Evolutionary conservation across 2,888 invertebrate species (phyloP).

Genomic region (Willowsia nigromaculata): DNA sequence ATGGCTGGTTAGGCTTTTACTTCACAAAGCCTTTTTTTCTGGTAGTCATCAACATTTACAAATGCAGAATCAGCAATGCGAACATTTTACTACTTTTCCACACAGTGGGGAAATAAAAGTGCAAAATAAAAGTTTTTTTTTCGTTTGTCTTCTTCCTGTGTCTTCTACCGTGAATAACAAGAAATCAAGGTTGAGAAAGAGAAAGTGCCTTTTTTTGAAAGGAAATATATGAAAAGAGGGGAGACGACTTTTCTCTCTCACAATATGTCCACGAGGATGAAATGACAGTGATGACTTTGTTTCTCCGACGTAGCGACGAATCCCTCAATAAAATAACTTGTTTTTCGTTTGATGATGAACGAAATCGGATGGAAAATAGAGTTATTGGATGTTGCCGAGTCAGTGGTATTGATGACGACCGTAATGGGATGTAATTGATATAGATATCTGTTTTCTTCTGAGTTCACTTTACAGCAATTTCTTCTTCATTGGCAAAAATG

Average conservation of each 20-base stretch:
- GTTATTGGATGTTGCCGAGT: not conserved
- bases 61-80: not conserved
- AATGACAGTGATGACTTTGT: not conserved
- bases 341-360: not conserved
- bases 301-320: not conserved
- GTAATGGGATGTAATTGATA: not conserved
- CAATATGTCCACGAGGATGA: not conserved
- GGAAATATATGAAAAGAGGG: not conserved
- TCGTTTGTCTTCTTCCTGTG: not conserved
- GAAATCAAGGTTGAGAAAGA: not conserved
- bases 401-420: not conserved
- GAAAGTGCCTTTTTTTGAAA: not conserved
- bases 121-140: not conserved
- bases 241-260: not conserved
- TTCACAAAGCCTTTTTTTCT: not conserved
- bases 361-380: not conserved
- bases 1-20: not conserved
- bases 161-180: not conserved
- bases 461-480: not conserved
- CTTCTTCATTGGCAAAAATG: no score
- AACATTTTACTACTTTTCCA: not conserved
- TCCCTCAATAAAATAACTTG: not conserved
- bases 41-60: not conserved
- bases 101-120: not conserved
- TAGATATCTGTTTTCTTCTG: not conserved